A percentile compares a stretch with the other conserved stretches of the same genome.
Evolutionary conservation across 1,140 invertebrate genomes (phyloP).

Genomic region (Ruditapes philippinarum): DNA sequence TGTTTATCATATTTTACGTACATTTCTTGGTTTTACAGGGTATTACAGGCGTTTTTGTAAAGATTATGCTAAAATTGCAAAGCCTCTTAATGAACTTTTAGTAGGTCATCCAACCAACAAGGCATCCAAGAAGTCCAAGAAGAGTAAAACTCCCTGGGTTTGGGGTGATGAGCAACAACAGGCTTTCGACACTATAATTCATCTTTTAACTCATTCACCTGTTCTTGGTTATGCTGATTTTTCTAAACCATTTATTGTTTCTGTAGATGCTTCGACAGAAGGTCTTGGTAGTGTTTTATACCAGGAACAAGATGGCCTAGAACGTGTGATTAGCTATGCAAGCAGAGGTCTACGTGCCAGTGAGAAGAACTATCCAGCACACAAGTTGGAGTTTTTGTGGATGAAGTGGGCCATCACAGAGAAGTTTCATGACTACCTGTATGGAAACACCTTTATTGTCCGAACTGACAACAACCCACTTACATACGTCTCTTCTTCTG

Average conservation of each 20-base stretch:
- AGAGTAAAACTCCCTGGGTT: not conserved
- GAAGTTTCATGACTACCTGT: constrained; percentile 24
- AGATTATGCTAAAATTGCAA: too few species aligned
- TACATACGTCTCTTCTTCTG: not conserved
- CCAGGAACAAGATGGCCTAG: constrained; percentile 23
- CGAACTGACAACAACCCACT: constrained; percentile 12
- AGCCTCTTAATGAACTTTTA: not conserved
- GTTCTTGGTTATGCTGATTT: constrained; percentile 11
- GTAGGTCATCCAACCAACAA: not conserved
- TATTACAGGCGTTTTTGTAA: not conserved
- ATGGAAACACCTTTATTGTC: not conserved
- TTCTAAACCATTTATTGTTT: constrained; percentile 24
- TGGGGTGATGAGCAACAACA: not conserved
- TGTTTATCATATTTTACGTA: too few species aligned
- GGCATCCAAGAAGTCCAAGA: not conserved
- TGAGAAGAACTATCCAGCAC: constrained; percentile 47
- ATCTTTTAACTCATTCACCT: not conserved
- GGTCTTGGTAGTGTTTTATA: not conserved
- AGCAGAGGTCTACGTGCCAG: constrained; percentile 3
- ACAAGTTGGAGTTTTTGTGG: constrained; percentile 22
- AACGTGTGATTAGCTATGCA: constrained; percentile 38
- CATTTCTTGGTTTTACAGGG: not conserved
- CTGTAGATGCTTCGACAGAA: not conserved
- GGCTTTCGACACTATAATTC: not conserved
- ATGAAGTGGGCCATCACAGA: constrained; percentile 19